A percentile compares a stretch with the other conserved stretches of the same genome.
These are phyloP conservation scores for Ceyx cyanopectus DNA, from an alignment of 2,113 vertebrate species.

Conservation along the genomic window DNA sequence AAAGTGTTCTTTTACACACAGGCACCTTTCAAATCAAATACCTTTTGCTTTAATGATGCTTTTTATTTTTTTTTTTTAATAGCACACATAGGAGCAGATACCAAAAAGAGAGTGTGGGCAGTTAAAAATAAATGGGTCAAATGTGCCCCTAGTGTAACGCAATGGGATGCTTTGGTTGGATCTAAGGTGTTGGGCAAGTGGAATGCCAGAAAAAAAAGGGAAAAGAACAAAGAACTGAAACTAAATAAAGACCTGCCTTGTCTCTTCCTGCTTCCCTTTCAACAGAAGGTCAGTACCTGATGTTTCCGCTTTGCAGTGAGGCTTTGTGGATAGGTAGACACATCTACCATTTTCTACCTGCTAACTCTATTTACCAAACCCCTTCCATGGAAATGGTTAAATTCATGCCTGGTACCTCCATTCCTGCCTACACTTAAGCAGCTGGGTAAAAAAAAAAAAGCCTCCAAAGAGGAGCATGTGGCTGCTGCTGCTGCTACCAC, in stretches of 20 bases:
- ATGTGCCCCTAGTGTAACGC: background rate
- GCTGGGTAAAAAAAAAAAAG: background rate
- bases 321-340: background rate
- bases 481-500: background rate
- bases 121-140: slow-evolving; percentile 47
- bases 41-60: slow-evolving; percentile 5
- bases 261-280: background rate
- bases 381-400: background rate
- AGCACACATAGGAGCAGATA: background rate
- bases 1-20: background rate
- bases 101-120: background rate
- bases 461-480: background rate
- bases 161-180: slow-evolving; percentile 8
- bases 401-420: background rate
- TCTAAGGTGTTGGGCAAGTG: background rate
- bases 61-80: background rate
- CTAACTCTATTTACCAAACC: background rate
- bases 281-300: background rate
- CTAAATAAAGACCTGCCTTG: background rate
- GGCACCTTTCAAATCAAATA: background rate
- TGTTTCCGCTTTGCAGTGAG: background rate
- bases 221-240: background rate
- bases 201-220: background rate
- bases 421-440: background rate
- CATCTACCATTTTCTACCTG: background rate